phyloP scores from a whole-genome alignment of 37 sponge, comb jelly and placozoan genomes.

The Aplysina aerophoba region DNA sequence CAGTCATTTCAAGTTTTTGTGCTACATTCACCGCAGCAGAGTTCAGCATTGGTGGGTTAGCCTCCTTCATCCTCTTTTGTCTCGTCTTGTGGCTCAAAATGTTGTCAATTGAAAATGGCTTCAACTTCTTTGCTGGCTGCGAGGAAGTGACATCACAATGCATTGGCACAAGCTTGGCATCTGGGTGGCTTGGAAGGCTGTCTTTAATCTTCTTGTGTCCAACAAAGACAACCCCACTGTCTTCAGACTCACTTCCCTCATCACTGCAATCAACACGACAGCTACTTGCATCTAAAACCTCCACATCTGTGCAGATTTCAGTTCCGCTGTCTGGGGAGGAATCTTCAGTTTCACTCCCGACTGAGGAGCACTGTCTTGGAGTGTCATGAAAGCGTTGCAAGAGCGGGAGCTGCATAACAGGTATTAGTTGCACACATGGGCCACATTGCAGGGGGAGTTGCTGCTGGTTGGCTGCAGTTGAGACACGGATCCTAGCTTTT shows the following conservation, averaged over 20 bases:
- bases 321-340: no score
- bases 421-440: not conserved
- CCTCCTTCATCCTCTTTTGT: no score
- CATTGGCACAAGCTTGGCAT: not conserved
- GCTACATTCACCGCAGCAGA: no score
- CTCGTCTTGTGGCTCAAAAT: not conserved
- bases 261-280: no score
- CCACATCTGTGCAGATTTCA: no score
- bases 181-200: not conserved
- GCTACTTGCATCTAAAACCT: no score
- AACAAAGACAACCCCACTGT: not conserved
- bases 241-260: not conserved
- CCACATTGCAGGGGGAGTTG: no score
- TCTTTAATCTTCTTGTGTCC: not conserved
- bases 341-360: no score
- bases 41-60: no score
- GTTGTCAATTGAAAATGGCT: conserved; percentile 12
- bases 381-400: not conserved
- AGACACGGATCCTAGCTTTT: conserved; percentile 11
- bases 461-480: not conserved
- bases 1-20: no score
- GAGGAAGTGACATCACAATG: not conserved
- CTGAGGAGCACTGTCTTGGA: no score
- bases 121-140: not conserved
- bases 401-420: not conserved